These are phyloP conservation scores for Phocides pigmalion DNA, from an alignment of 1,140 invertebrate species.

Conservation along the genomic window DNA sequence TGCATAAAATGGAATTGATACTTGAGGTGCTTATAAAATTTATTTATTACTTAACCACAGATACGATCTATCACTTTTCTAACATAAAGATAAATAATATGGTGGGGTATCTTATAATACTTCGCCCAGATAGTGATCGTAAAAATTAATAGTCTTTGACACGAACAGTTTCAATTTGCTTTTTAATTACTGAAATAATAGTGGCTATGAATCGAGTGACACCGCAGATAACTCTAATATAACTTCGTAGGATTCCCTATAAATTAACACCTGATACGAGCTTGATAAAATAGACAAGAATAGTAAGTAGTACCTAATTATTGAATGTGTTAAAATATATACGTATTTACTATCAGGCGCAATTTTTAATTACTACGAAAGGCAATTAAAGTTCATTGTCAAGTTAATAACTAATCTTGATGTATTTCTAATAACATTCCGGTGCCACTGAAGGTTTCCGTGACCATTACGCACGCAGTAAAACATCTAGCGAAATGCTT, in stretches of 20 bases:
- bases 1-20: constrained; percentile 33
- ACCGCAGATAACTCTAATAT: constrained; percentile 35
- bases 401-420: too few relatives aligned
- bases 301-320: neutral
- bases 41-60: constrained; percentile 48
- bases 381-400: too few relatives aligned
- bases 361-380: too few relatives aligned
- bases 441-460: too few relatives aligned
- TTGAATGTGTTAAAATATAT: neutral
- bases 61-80: constrained; percentile 55
- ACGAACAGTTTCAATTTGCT: constrained; percentile 62
- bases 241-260: constrained; percentile 1
- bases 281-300: neutral
- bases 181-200: constrained; percentile 59
- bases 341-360: neutral
- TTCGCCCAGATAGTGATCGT: constrained; percentile 53
- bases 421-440: too few relatives aligned
- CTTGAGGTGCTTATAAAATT: constrained; percentile 36
- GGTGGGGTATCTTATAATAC: constrained; percentile 44
- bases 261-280: neutral
- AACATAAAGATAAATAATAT: constrained; percentile 59
- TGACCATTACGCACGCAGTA: too few relatives aligned
- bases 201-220: constrained; percentile 29
- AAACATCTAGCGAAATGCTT: too few relatives aligned
- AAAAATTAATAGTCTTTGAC: constrained; percentile 68